Conservation (phyloP, 2,888 invertebrate genomes). For the Perizoma affinitatum region DNA sequence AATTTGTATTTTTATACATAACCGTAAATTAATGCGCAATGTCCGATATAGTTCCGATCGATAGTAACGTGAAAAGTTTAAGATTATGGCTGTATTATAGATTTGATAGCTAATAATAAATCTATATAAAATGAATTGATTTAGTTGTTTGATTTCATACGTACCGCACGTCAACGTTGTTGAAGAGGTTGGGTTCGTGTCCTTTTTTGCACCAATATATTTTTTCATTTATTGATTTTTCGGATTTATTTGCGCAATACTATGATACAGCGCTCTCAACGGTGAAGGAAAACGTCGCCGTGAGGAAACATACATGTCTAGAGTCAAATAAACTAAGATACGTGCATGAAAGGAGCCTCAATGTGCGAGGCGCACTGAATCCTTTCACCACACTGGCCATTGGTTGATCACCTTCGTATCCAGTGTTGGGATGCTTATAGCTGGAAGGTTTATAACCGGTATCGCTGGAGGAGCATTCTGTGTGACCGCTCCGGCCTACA, state of each 20-base stretch:
- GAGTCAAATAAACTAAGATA: too few relatives aligned
- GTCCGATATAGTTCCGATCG: conserved; percentile 7
- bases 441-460: conserved; percentile 89
- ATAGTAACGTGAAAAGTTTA: not conserved
- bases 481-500: conserved; percentile 92
- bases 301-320: too few relatives aligned
- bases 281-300: too few relatives aligned
- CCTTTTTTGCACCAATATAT: too few relatives aligned
- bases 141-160: conserved; percentile 15
- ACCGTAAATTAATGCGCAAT: conserved; percentile 16
- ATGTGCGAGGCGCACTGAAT: too few relatives aligned
- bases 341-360: too few relatives aligned
- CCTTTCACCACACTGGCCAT: too few relatives aligned
- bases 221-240: too few relatives aligned
- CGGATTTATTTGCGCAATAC: too few relatives aligned
- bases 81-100: conserved; percentile 49
- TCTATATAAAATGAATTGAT: conserved; percentile 41
- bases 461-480: conserved; percentile 92
- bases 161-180: too few relatives aligned
- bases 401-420: conserved; percentile 88
- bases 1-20: conserved; percentile 9
- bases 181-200: too few relatives aligned
- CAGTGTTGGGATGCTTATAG: conserved; percentile 85
- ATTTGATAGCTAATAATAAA: conserved; percentile 56
- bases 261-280: too few relatives aligned